Percentiles rank a stretch among this genome's conserved stretches.
Evolutionary conservation across 2,888 invertebrate genomes (phyloP).

Genomic region (Synergus japonicus): DNA sequence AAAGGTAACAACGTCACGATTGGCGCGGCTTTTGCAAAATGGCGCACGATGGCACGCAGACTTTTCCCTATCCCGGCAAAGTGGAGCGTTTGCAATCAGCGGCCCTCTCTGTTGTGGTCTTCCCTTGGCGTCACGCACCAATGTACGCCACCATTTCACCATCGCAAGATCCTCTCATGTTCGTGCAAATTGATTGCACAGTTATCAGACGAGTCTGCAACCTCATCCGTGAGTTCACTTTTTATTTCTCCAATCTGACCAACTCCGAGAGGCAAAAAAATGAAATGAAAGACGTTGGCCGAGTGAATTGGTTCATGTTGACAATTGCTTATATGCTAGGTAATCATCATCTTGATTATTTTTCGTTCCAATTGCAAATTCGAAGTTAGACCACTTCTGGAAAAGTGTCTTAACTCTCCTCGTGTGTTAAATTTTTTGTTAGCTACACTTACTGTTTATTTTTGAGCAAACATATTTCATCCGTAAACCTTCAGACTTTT

Average conservation of each 20-base stretch:
- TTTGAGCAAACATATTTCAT: neutral
- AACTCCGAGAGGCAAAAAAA: slow-evolving; percentile 39
- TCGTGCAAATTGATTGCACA: slow-evolving; percentile 66
- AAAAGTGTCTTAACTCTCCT: too few relatives aligned
- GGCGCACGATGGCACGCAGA: slow-evolving; percentile 59
- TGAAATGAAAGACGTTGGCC: slow-evolving; percentile 11
- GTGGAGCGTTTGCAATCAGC: slow-evolving; percentile 66
- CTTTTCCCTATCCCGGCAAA: slow-evolving; percentile 62
- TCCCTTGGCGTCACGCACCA: slow-evolving; percentile 69
- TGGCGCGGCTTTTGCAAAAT: slow-evolving; percentile 54
- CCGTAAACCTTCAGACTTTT: neutral
- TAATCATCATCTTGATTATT: too few relatives aligned
- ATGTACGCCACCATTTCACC: slow-evolving; percentile 54
- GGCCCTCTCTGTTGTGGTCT: slow-evolving; percentile 71
- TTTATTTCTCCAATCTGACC: slow-evolving; percentile 35
- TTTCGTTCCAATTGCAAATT: too few relatives aligned
- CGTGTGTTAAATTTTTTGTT: too few relatives aligned
- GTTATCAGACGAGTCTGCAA: slow-evolving; percentile 52
- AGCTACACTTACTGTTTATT: too few relatives aligned
- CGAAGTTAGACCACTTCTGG: too few relatives aligned
- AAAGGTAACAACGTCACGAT: slow-evolving; percentile 58
- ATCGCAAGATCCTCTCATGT: slow-evolving; percentile 51
- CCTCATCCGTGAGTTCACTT: slow-evolving; percentile 38
- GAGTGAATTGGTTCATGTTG: slow-evolving; percentile 13
- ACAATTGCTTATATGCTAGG: neutral